A percentile compares a stretch with the other conserved stretches of the same genome.
Conservation (phyloP, 2,888 invertebrate species). For the Lithophane leautieri region DNA sequence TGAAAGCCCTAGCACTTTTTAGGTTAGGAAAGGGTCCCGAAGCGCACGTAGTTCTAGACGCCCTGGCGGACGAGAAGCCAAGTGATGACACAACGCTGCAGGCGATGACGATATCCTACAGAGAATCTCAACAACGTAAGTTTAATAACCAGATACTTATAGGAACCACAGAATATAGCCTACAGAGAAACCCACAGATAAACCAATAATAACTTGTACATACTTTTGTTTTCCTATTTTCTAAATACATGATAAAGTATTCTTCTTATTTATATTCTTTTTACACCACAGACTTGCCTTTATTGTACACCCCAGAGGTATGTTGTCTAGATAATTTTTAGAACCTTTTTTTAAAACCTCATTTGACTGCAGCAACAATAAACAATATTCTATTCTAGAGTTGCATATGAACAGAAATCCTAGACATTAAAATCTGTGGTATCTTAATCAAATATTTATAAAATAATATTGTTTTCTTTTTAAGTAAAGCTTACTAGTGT, state of each 20-base stretch:
- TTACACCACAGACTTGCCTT: no score
- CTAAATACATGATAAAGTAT: neutral
- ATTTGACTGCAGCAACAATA: neutral
- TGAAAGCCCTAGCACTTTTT: constrained; percentile 97
- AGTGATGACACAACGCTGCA: constrained; percentile 98
- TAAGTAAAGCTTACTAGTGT: neutral
- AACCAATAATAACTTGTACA: constrained; percentile 6
- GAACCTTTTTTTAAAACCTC: no score
- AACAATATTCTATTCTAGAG: neutral
- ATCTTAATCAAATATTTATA: neutral
- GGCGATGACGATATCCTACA: constrained; percentile 98
- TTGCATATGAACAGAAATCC: neutral
- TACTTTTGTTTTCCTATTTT: neutral
- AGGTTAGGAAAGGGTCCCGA: constrained; percentile 96
- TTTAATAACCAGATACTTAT: constrained; percentile 51
- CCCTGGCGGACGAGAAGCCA: constrained; percentile 94
- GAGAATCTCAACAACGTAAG: constrained; percentile 97
- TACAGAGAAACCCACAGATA: neutral
- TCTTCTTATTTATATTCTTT: no score
- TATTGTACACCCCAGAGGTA: neutral
- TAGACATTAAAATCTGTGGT: neutral
- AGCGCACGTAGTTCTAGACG: constrained; percentile 93
- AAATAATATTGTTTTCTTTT: neutral
- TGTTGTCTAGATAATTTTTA: neutral
- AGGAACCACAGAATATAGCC: neutral